Evolutionary conservation across 2,113 vertebrate species (phyloP).

Genomic region (Prinia subflava): DNA sequence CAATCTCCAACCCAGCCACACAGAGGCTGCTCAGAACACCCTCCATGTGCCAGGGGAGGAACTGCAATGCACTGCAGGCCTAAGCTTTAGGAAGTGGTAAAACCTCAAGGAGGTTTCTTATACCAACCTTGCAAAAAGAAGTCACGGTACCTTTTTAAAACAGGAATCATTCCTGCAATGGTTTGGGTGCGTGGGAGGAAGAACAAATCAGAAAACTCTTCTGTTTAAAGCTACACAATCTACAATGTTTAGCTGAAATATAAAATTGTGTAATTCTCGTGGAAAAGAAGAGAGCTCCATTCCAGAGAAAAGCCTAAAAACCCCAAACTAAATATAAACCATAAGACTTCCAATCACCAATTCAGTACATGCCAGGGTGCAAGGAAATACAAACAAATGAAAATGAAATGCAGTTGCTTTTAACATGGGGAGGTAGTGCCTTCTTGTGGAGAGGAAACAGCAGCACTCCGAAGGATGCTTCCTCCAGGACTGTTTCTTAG

Average conservation of each 20-base stretch:
- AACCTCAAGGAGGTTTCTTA: not conserved
- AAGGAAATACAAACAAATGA: not conserved
- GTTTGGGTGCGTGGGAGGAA: not conserved
- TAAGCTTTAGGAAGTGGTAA: not conserved
- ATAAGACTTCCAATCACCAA: not conserved
- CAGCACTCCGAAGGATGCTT: not conserved
- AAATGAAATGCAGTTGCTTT: not conserved
- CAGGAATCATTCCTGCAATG: not conserved
- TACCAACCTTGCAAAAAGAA: not conserved
- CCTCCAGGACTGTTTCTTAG: not conserved
- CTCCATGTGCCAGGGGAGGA: not conserved
- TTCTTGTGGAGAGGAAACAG: not conserved
- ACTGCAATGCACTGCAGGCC: not conserved
- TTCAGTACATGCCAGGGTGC: not conserved
- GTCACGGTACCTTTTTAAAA: not conserved
- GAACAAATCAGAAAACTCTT: not conserved
- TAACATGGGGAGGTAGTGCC: not conserved
- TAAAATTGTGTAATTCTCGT: not conserved
- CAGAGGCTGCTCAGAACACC: not conserved
- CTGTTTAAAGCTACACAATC: not conserved
- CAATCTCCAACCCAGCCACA: not conserved
- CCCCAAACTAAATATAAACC: not conserved
- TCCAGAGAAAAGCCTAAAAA: not conserved
- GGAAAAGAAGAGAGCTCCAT: not conserved
- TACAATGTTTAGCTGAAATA: not conserved